phyloP scores from a whole-genome alignment of 2,888 invertebrate genomes.

The Euzetes globulus region DNA sequence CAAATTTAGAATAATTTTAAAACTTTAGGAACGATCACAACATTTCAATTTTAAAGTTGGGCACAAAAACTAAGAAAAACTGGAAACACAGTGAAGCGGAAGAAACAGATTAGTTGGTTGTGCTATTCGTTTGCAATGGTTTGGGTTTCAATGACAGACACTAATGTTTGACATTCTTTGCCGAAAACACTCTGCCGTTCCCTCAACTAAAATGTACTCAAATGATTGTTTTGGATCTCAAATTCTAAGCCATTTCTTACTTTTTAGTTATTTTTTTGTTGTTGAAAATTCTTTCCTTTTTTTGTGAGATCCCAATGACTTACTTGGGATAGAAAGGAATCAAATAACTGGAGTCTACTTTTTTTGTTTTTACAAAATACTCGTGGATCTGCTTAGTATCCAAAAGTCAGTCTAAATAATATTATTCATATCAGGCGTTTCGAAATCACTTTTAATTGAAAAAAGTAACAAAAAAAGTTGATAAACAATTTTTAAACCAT shows the following conservation, averaged over 20 bases:
- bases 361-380: background rate
- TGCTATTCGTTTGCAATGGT: background rate
- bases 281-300: background rate
- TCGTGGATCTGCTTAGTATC: background rate
- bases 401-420: background rate
- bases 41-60: background rate
- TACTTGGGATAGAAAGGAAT: background rate
- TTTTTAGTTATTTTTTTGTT: background rate
- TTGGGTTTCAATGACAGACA: background rate
- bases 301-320: background rate
- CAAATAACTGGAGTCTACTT: too few relatives aligned
- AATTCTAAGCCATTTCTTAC: too few relatives aligned
- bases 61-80: background rate
- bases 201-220: background rate
- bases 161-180: conserved; percentile 12
- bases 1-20: background rate
- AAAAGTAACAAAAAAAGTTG: too few relatives aligned
- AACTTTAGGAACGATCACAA: background rate
- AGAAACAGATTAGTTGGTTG: conserved; percentile 7
- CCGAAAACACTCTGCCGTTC: background rate
- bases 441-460: background rate
- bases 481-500: too few relatives aligned
- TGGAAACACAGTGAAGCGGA: conserved; percentile 4
- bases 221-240: background rate
- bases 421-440: background rate